A percentile compares a stretch with the other conserved stretches of the same genome.
Conservation (phyloP, 2,797 vertebrate species). For the Acrocephalus scirpaceus region DNA sequence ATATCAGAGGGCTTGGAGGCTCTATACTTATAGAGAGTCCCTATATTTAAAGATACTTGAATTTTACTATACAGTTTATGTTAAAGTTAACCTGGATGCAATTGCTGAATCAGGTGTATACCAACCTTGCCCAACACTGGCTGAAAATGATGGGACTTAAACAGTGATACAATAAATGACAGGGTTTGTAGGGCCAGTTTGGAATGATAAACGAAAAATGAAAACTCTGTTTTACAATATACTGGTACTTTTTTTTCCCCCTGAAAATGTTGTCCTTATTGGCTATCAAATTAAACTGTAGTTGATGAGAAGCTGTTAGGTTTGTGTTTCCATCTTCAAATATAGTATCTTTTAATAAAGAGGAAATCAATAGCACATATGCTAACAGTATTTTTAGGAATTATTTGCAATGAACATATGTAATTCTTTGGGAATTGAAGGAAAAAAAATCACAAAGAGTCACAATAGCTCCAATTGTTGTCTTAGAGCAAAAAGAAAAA, state of each 20-base stretch:
- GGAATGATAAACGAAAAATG: neutral
- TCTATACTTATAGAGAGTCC: neutral
- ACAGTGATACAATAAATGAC: neutral
- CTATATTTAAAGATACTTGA: neutral
- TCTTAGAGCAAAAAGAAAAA: neutral
- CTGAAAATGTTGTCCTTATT: neutral
- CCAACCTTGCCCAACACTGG: neutral
- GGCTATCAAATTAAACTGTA: neutral
- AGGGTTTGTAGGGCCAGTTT: neutral
- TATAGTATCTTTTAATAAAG: neutral
- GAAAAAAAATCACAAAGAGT: neutral
- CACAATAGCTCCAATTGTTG: neutral
- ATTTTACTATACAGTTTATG: neutral
- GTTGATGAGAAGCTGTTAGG: neutral
- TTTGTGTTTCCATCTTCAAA: neutral
- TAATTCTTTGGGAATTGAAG: neutral
- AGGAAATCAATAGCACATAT: neutral
- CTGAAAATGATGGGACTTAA: neutral
- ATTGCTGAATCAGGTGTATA: neutral
- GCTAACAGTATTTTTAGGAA: neutral
- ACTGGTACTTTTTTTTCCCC: neutral
- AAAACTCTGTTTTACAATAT: neutral
- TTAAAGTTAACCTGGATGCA: neutral
- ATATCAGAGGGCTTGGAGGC: neutral
- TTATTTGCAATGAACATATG: neutral